Conservation (phyloP, 2,797 vertebrate species). For the Periophthalmus magnuspinnatus region DNA sequence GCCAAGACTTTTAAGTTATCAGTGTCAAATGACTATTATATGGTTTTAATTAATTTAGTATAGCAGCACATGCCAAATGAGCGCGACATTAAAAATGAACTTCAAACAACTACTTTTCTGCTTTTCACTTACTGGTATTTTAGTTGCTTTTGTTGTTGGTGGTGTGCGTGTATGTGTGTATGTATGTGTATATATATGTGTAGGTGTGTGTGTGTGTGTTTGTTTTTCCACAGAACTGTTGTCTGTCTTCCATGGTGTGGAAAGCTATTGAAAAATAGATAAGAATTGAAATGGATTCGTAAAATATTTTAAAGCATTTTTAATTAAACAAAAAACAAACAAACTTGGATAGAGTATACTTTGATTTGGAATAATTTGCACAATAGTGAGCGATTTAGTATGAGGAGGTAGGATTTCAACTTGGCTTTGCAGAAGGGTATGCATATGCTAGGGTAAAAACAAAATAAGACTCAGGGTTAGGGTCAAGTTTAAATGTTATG, state of each 20-base stretch:
- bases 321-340: background rate
- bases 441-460: background rate
- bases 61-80: background rate
- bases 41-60: background rate
- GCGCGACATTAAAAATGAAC: background rate
- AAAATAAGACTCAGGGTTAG: background rate
- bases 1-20: background rate
- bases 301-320: background rate
- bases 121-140: background rate
- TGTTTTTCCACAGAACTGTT: background rate
- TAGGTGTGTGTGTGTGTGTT: too few species aligned
- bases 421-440: background rate
- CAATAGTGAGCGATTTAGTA: too few species aligned
- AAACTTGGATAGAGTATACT: background rate
- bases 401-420: background rate
- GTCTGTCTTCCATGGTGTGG: background rate
- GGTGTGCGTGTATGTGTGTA: too few species aligned
- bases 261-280: background rate
- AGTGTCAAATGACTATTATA: background rate
- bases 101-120: background rate
- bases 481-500: too few species aligned
- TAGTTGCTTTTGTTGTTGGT: background rate
- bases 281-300: background rate
- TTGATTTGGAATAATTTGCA: background rate
- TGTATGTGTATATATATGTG: too few species aligned